Conservation (phyloP, 2,797 vertebrate genomes). For the Falco columbarius region DNA sequence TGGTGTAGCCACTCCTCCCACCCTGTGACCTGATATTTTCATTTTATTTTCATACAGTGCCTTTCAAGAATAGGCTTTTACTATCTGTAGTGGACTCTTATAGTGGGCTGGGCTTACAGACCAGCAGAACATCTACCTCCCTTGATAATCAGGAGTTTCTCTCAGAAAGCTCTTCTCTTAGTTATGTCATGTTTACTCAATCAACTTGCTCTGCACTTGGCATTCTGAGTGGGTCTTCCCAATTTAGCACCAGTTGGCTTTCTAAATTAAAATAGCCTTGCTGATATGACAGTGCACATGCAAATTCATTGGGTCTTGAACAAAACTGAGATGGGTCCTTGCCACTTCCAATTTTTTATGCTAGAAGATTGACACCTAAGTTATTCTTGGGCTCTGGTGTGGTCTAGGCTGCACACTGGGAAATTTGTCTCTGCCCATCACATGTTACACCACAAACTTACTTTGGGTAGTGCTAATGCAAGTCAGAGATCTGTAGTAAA, state of each 20-base stretch:
- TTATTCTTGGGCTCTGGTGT: neutral
- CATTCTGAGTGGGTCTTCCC: neutral
- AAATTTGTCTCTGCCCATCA: neutral
- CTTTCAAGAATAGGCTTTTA: conserved; percentile 22
- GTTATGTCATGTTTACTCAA: neutral
- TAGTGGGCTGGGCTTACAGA: conserved; percentile 65
- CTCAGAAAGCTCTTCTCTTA: conserved; percentile 32
- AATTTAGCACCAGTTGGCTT: neutral
- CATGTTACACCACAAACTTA: neutral
- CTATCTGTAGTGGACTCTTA: neutral
- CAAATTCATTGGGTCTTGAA: neutral
- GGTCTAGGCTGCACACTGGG: neutral
- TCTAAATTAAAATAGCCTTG: neutral
- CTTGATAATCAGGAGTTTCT: conserved; percentile 38
- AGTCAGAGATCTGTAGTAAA: neutral
- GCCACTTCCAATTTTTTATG: neutral
- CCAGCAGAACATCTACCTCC: conserved; percentile 14
- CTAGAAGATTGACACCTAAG: neutral
- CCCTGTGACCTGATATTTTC: neutral
- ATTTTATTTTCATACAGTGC: neutral
- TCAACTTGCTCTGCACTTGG: neutral
- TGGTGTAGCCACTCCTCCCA: neutral
- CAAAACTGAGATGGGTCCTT: neutral
- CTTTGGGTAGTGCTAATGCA: neutral
- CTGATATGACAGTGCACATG: neutral